Percentiles rank a stretch among this genome's conserved stretches.
phyloP scores from a whole-genome alignment of 2,888 invertebrate genomes.

The Zonitis immaculata region DNA sequence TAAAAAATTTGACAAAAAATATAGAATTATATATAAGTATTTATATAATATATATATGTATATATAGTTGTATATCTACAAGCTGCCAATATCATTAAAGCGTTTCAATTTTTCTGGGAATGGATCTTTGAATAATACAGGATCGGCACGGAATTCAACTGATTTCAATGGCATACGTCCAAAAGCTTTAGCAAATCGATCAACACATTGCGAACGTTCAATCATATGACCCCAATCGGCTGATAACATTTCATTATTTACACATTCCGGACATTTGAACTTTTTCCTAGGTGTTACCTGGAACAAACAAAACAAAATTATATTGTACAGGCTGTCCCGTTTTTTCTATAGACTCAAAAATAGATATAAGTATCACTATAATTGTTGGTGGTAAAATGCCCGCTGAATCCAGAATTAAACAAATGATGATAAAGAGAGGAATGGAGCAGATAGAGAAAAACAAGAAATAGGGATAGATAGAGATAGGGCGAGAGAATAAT shows the following conservation, averaged over 20 bases:
- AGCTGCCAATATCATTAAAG: constrained; percentile 84
- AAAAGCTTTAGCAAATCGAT: constrained; percentile 67
- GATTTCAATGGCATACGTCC: constrained; percentile 82
- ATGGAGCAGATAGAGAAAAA: no score
- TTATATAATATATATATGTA: not conserved
- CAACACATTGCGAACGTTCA: constrained; percentile 86
- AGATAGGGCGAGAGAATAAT: no score
- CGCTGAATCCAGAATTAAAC: no score
- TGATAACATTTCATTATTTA: constrained; percentile 89
- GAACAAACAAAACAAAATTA: not conserved
- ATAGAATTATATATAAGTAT: not conserved
- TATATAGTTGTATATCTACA: constrained; percentile 52
- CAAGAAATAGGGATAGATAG: no score
- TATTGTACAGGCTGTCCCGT: no score
- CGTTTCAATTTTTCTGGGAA: constrained; percentile 81
- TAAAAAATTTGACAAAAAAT: constrained; percentile 17
- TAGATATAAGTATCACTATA: no score
- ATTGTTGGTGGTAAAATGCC: no score
- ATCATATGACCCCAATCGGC: constrained; percentile 91
- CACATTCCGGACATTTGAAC: constrained; percentile 94
- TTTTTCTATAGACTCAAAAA: no score
- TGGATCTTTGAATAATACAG: constrained; percentile 83
- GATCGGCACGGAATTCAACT: constrained; percentile 93
- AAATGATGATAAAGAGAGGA: no score
- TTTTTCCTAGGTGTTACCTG: constrained; percentile 93